A percentile compares a stretch with the other conserved stretches of the same genome.
Conservation (phyloP, 1,140 invertebrate species). For the Drosophila repletoides region DNA sequence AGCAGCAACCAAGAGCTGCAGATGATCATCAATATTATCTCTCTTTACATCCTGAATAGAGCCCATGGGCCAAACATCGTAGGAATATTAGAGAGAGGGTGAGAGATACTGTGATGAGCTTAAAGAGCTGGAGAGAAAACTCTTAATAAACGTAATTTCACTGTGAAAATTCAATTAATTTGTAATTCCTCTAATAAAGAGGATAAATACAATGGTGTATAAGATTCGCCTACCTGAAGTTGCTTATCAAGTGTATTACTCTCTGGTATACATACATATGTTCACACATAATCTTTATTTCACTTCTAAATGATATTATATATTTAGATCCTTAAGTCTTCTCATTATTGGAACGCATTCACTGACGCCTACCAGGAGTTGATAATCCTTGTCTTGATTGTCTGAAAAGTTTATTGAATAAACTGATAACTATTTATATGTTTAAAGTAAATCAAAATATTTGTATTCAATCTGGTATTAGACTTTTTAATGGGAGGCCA, state of each 20-base stretch:
- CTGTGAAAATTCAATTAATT: too few relatives aligned
- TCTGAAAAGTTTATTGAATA: constrained; percentile 34
- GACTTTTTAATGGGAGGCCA: too few relatives aligned
- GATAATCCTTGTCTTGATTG: constrained; percentile 14
- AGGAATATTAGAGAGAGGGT: too few relatives aligned
- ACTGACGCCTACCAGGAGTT: neutral
- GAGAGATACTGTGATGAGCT: too few relatives aligned
- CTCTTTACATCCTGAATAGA: neutral
- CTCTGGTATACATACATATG: constrained; percentile 17
- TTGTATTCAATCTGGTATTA: too few relatives aligned
- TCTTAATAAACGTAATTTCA: too few relatives aligned
- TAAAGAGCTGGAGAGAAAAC: too few relatives aligned
- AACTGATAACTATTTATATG: constrained; percentile 35
- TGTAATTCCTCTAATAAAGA: neutral
- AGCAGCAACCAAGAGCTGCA: neutral
- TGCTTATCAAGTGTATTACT: neutral
- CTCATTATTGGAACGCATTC: neutral
- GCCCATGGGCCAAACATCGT: neutral
- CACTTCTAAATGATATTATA: neutral
- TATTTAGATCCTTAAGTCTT: constrained; percentile 1
- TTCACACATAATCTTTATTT: constrained; percentile 9
- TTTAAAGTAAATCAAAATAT: neutral
- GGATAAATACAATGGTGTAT: neutral
- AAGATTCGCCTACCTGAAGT: neutral
- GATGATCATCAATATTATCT: neutral